Base-by-base conservation (phyloP, 92 coral and sea anemone species). In the Muricea muricata region DNA sequence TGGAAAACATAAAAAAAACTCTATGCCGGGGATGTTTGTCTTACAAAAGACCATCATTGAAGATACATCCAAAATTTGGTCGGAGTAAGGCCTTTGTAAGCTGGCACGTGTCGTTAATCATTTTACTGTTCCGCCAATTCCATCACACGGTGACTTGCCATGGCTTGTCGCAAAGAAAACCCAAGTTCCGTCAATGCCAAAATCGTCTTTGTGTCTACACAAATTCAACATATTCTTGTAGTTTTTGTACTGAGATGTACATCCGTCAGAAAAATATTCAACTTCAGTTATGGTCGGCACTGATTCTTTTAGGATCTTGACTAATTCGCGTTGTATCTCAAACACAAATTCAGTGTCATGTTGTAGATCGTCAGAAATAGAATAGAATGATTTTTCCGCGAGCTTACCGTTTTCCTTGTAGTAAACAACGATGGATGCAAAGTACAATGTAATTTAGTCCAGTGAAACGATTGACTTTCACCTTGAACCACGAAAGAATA, bases 91-190 rank as follows among this genome's bases (percentile, higher is more conserved):
- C 8, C 26, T 18, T 57, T 73, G 82, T 9, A 73, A 42, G 50
- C 87, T 73, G 26, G 82, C 73, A n/a, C 69, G 78, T 21, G 87
- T 40, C 21, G 87, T 35, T 84, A 35, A 32, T 24, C 82, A 34
- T 55, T 83, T 73, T 6, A 83, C 81, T 23, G 87, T 83, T 40
- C 87, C 87, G 31, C 71, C 87, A 60, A 82, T 60, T 8, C 87
- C 82, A 83, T 73, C 87, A 21, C 87, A 73, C 7, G 82, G 45
- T 30, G 65, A 54, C 47, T 84, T 73, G 13, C 56, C n/a, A n/a
- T n/a, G n/a, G n/a, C n/a, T n/a, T n/a, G n/a, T n/a, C n/a, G n/a
- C n/a, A n/a, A n/a, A n/a, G 73, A 56, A 46, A 52, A 39, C 73
- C 87, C 82, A 73, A 13, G 28, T 47, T 4, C 69, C 71, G 15